Evolutionary conservation across 1,140 invertebrate species (phyloP).

Genomic region (Leptinotarsa undecemlineata): DNA sequence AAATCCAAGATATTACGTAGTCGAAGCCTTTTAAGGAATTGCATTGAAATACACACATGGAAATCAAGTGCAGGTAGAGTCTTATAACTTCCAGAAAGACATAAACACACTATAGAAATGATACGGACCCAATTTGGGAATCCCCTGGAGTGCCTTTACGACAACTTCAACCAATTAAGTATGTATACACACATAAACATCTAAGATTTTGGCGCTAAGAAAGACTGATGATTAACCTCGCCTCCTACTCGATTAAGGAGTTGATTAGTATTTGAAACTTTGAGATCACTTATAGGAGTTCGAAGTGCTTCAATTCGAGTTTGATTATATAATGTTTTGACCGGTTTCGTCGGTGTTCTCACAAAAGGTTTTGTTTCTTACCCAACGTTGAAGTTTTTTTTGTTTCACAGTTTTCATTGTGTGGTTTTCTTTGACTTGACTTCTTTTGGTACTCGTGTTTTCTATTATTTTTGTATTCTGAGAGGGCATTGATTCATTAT

Average conservation of each 20-base stretch:
- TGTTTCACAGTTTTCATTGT: too few relatives aligned
- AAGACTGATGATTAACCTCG: neutral
- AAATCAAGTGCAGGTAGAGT: too few relatives aligned
- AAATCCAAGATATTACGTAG: too few relatives aligned
- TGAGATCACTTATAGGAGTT: conserved; percentile 25
- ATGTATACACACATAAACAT: conserved; percentile 18
- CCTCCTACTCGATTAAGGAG: neutral
- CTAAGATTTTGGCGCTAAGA: conserved; percentile 9
- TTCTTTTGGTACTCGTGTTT: too few relatives aligned
- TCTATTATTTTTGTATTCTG: too few relatives aligned
- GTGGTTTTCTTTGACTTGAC: too few relatives aligned
- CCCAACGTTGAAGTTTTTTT: conserved; percentile 13
- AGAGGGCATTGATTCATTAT: too few relatives aligned
- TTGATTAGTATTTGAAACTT: conserved; percentile 16
- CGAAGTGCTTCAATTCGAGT: conserved; percentile 7
- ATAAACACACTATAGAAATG: too few relatives aligned
- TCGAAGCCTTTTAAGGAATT: too few relatives aligned
- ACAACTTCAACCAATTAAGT: neutral
- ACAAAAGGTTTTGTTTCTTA: conserved; percentile 6
- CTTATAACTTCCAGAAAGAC: too few relatives aligned
- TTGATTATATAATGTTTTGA: conserved; percentile 6
- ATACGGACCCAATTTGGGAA: conserved; percentile 11
- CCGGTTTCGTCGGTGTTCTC: conserved; percentile 4
- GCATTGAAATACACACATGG: too few relatives aligned
- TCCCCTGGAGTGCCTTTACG: conserved; percentile 12